Base-by-base conservation (phyloP, 2,888 invertebrate genomes). In the Protonemura montana region DNA sequence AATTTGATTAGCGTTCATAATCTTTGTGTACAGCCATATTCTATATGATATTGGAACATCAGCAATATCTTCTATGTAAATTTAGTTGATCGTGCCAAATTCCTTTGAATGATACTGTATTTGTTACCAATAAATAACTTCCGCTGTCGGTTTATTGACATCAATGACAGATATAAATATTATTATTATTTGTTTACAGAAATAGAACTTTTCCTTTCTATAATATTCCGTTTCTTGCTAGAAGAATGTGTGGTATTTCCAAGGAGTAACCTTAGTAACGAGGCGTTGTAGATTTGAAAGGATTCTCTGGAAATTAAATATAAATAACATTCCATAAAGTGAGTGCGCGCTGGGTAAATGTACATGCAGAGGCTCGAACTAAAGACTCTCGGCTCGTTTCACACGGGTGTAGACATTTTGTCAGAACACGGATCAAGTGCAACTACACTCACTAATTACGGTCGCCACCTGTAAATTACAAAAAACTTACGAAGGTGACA, bases 181-280 rank as follows among this genome's bases (percentile, higher is more conserved):
- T 78, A 26, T 78, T 26, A 78, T 78, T 5, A 27, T 78, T 59
- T 59, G 59, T 59, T 10, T 78, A 78, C 27, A n/a, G n/a, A 27
- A 78, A 78, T 78, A 78, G 78, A 78, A 78, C 78, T 78, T 25
- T 78, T 78, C 78, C 26, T 78, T 78, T 78, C 78, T 26, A 78
- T 10, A 16, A 25, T 16, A 26, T 27, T 10, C 10, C 26, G 10
- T 78, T 7, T 0, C 2, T 78, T 78, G 26, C 0, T 0, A 2
- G 16, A 78, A 78, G 78, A 78, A 78, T 78, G 78, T 16, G 21
- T 26, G 78, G 78, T 21, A 78, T 78, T 78, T 25, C 78, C 78
- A 59, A 59, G 59, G 59, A 10, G 59, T 59, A 59, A 59, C 59
- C n/a, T 59, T 10, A 59, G 7, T 59, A 59, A 21, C 59, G 21